Conservation (phyloP, 23 tunicate species). For the Trididemnum miniatum region DNA sequence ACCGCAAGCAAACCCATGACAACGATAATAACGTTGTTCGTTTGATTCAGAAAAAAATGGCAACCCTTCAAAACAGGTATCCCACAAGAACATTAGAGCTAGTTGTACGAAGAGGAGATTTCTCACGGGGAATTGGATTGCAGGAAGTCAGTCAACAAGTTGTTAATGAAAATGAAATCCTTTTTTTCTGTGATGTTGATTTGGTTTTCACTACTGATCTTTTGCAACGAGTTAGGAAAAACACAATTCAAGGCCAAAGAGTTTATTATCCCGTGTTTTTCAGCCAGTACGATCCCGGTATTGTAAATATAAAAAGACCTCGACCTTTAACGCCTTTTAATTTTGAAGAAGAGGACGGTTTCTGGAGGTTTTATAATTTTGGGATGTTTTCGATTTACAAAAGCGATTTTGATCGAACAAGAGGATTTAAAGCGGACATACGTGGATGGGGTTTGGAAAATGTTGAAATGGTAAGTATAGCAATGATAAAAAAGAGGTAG, state of each 20-base stretch:
- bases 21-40: not conserved
- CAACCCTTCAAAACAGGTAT: not conserved
- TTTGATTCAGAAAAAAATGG: not conserved
- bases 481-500: no score
- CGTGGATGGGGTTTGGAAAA: constrained; percentile 92
- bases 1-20: no score
- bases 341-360: constrained; percentile 14
- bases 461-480: constrained; percentile 43
- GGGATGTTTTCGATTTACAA: constrained; percentile 89
- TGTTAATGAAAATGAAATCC: constrained; percentile 23
- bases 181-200: constrained; percentile 79
- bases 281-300: constrained; percentile 70
- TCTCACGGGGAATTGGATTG: constrained; percentile 69
- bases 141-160: constrained; percentile 37
- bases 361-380: constrained; percentile 83
- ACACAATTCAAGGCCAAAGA: constrained; percentile 48
- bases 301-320: constrained; percentile 1
- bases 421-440: constrained; percentile 63
- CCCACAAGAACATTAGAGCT: not conserved
- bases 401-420: constrained; percentile 62
- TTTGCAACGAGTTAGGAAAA: constrained; percentile 44
- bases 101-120: constrained; percentile 15
- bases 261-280: constrained; percentile 74
- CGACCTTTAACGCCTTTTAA: not conserved
- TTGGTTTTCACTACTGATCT: constrained; percentile 51